phyloP scores from a whole-genome alignment of 2,797 vertebrate species.

The Rhadinocentrus ornatus region DNA sequence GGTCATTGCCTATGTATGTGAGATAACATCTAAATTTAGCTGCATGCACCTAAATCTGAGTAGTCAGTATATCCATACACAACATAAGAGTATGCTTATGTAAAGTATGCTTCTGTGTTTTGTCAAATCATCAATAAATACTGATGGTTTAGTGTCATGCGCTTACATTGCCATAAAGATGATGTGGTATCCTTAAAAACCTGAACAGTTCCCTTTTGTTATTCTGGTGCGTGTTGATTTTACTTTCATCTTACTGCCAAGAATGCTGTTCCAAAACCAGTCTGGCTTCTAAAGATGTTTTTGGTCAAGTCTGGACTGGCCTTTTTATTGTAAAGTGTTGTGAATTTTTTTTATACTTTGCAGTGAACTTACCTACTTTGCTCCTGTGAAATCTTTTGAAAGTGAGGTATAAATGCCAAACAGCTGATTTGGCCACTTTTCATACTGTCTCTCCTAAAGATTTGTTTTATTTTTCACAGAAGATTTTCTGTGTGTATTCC shows the following conservation, averaged over 20 bases:
- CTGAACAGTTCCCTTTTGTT: neutral
- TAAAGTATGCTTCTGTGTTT: too few species aligned
- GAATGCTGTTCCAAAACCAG: neutral
- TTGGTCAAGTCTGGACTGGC: neutral
- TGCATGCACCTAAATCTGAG: too few species aligned
- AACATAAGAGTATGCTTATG: too few species aligned
- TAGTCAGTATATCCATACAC: too few species aligned
- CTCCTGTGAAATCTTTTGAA: neutral
- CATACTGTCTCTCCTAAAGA: too few species aligned
- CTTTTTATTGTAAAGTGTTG: neutral
- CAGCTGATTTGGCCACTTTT: too few species aligned
- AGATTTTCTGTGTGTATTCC: too few species aligned
- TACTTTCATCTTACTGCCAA: neutral
- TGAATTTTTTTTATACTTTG: neutral
- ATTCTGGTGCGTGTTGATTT: neutral
- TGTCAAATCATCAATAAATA: neutral
- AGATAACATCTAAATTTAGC: too few species aligned
- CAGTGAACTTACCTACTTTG: neutral
- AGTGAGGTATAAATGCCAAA: too few species aligned
- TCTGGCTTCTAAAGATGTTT: neutral
- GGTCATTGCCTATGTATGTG: too few species aligned
- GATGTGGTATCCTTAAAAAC: neutral
- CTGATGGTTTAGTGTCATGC: neutral
- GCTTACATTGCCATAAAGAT: neutral
- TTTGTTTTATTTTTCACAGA: too few species aligned